Conservation (phyloP, 1,140 invertebrate genomes). For the Brachionus rubens region DNA sequence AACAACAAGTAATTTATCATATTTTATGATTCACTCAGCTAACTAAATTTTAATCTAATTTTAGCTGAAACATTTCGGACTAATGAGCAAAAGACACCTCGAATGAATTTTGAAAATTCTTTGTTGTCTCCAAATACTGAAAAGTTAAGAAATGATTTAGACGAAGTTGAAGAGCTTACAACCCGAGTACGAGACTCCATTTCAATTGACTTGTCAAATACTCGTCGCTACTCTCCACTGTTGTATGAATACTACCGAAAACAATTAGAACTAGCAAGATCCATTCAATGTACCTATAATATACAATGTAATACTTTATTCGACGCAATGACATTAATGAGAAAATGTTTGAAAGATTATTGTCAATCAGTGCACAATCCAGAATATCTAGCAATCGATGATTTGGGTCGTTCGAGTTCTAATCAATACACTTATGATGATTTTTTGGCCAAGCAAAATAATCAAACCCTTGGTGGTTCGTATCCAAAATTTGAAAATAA, state of each 20-base stretch:
- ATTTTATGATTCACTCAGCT: background rate
- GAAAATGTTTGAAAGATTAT: conserved; percentile 41
- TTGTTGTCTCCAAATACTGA: conserved; percentile 8
- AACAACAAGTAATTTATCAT: background rate
- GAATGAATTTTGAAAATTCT: background rate
- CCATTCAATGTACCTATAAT: conserved; percentile 45
- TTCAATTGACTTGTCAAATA: conserved; percentile 39
- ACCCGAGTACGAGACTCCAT: conserved; percentile 23
- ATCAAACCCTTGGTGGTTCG: background rate
- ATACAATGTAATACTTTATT: conserved; percentile 34
- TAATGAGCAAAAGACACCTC: background rate
- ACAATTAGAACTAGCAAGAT: conserved; percentile 37
- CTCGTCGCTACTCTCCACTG: conserved; percentile 20
- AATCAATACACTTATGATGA: conserved; percentile 34
- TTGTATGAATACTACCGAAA: conserved; percentile 35
- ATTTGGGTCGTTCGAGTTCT: background rate
- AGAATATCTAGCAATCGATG: conserved; percentile 42
- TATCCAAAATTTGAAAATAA: background rate
- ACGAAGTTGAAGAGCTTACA: conserved; percentile 44
- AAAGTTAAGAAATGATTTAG: conserved; percentile 20
- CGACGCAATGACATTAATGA: conserved; percentile 43
- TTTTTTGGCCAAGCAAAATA: conserved; percentile 17
- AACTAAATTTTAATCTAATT: background rate
- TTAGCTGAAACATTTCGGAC: conserved; percentile 1
- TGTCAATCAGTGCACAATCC: conserved; percentile 31